Evolutionary conservation across 2,797 vertebrate genomes (phyloP).

Genomic region (Mastacembelus armatus): DNA sequence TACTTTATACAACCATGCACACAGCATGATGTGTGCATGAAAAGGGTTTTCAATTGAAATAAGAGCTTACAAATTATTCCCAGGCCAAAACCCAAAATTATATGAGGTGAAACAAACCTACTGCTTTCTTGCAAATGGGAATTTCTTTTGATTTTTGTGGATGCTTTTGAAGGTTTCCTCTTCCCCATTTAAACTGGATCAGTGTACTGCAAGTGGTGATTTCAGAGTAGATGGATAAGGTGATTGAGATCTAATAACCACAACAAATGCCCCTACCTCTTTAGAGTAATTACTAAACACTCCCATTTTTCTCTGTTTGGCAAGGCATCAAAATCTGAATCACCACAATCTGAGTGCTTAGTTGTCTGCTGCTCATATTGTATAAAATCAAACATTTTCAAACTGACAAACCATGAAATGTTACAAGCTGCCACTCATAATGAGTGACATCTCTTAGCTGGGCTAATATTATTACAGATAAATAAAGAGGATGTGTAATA

Average conservation of each 20-base stretch:
- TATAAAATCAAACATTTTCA: slow-evolving; percentile 52
- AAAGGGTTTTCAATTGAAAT: slow-evolving; percentile 83
- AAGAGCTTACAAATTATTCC: slow-evolving; percentile 84
- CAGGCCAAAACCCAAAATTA: slow-evolving; percentile 88
- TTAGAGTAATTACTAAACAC: slow-evolving; percentile 56
- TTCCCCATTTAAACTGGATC: slow-evolving; percentile 83
- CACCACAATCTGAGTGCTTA: slow-evolving; percentile 24
- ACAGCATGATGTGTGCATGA: slow-evolving; percentile 69
- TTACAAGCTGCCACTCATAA: slow-evolving; percentile 66
- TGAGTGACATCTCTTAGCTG: slow-evolving; percentile 70
- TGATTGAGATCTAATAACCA: slow-evolving; percentile 77
- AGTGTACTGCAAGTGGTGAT: slow-evolving; percentile 79
- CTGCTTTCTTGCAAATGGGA: slow-evolving; percentile 82
- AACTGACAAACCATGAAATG: slow-evolving; percentile 36
- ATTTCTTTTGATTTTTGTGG: slow-evolving; percentile 89
- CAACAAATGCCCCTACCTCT: slow-evolving; percentile 67
- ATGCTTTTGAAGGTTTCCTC: slow-evolving; percentile 84
- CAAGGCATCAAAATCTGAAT: slow-evolving; percentile 37
- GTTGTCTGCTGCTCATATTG: slow-evolving; percentile 16
- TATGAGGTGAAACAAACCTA: slow-evolving; percentile 89
- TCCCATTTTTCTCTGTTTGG: slow-evolving; percentile 52
- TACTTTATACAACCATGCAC: slow-evolving; percentile 72
- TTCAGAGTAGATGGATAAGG: slow-evolving; percentile 69
- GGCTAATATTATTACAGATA: slow-evolving; percentile 78
- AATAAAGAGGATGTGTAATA: slow-evolving; percentile 81